Conservation (phyloP, 2,797 vertebrate genomes). For the Coccyzus lansbergi region DNA sequence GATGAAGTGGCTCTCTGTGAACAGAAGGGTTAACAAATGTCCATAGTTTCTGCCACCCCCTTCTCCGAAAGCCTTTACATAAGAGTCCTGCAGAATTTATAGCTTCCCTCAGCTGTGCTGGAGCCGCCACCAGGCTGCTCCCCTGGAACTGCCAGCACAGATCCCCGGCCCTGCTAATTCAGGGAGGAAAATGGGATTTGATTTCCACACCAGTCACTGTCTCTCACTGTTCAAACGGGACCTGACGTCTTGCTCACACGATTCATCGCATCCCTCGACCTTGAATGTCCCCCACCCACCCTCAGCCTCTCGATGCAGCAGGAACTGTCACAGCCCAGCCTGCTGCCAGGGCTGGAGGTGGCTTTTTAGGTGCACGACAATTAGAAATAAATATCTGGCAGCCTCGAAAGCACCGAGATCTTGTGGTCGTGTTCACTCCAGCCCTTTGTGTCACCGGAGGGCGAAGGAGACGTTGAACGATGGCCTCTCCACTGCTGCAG, state of each 20-base stretch:
- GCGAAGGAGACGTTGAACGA: accelerated
- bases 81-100: conserved; percentile 42
- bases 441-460: neutral
- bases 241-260: neutral
- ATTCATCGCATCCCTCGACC: neutral
- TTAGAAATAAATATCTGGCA: accelerated
- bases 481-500: neutral
- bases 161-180: neutral
- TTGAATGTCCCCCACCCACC: neutral
- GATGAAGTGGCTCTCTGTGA: neutral
- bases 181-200: conserved; percentile 14
- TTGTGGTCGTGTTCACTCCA: neutral
- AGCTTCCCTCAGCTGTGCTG: neutral
- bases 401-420: neutral
- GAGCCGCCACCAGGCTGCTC: neutral
- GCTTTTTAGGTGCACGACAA: accelerated
- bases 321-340: neutral
- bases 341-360: neutral
- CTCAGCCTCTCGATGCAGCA: neutral
- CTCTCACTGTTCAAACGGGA: neutral
- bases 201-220: conserved; percentile 15
- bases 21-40: neutral
- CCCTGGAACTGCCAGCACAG: neutral
- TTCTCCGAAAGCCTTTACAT: neutral
- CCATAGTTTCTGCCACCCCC: neutral